Evolutionary conservation across 2,888 invertebrate genomes (phyloP), one percentile per base, ranked within the genome.

Genomic region (Eulithis prunata): DNA sequence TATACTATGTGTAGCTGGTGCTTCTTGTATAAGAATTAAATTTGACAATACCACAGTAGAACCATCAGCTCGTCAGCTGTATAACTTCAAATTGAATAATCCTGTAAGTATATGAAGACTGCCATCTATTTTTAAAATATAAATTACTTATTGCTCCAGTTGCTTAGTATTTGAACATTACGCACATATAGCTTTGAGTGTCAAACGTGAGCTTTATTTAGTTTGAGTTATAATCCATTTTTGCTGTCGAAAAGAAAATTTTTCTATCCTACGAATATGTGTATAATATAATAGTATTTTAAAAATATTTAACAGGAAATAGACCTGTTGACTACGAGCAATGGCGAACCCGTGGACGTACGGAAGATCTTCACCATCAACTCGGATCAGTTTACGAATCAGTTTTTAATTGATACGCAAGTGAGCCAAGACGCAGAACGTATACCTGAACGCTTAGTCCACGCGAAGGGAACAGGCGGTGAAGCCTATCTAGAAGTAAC

Each of bases 381-480:
- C 0, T 94, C 95, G 0, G 93, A 95, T 53, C 61, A 80, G 4
- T 80, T 82, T 21, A 70, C 71, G 4, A 84, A 80, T 65, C 71
- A 75, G 41, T 75, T 71, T 49, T 76, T 77, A 46, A 63, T 57
- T 4, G 96, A 75, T 90, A 95, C 62, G 3, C 68, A 57, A 3
- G 2, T 62, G 2, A 56, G 61, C 0, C 96, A 97, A 77, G 95
- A 95, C 81, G 93, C 96, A 28, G 98, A 98, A 85, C 94, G 98
- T 65, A 98, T 98, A 77, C 98, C 98, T 0, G 98, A 98, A 82
- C 94, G 98, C 73, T 96, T 98, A 0, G 98, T 97, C 2, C 98
- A 98, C 83, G 98, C 98, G 0, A 98, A 98, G 88, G 98, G 98
- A 69, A 96, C 96, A 45, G 98, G 96, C 12, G 97, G 97, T 1